Evolutionary conservation across 2,797 vertebrate genomes (phyloP).

Genomic region (Thripadectes ignobilis): DNA sequence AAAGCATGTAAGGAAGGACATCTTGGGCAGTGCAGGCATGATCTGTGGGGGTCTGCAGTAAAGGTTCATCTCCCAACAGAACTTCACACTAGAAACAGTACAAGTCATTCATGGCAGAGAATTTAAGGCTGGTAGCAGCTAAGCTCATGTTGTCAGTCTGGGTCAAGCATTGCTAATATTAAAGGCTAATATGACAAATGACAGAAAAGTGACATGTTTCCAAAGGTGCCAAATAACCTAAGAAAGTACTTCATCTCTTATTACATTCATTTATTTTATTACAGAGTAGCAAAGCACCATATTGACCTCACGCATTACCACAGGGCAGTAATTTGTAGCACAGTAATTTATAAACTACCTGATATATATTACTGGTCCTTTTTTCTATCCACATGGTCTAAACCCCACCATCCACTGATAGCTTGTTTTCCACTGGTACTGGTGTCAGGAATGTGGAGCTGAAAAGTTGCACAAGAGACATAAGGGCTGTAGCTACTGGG

Average conservation of each 20-base stretch:
- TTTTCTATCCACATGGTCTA: neutral
- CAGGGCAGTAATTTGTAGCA: neutral
- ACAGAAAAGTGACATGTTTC: neutral
- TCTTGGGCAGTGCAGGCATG: no score
- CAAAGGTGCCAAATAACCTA: neutral
- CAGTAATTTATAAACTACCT: neutral
- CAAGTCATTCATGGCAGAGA: neutral
- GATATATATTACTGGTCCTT: neutral
- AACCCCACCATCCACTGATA: neutral
- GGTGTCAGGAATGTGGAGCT: neutral
- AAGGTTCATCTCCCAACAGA: neutral
- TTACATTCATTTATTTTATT: neutral
- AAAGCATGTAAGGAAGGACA: neutral
- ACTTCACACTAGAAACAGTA: neutral
- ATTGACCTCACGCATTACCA: neutral
- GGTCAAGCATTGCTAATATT: neutral
- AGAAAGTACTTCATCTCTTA: neutral
- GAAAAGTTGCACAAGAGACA: neutral
- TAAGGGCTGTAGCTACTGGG: neutral
- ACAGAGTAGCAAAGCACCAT: neutral
- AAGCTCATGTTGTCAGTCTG: neutral
- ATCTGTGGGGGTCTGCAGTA: neutral
- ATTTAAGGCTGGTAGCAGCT: neutral
- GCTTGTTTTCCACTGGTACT: neutral
- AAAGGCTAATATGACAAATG: neutral